Conservation (phyloP, 2,888 invertebrate species). For the Spilosoma lubricipeda region DNA sequence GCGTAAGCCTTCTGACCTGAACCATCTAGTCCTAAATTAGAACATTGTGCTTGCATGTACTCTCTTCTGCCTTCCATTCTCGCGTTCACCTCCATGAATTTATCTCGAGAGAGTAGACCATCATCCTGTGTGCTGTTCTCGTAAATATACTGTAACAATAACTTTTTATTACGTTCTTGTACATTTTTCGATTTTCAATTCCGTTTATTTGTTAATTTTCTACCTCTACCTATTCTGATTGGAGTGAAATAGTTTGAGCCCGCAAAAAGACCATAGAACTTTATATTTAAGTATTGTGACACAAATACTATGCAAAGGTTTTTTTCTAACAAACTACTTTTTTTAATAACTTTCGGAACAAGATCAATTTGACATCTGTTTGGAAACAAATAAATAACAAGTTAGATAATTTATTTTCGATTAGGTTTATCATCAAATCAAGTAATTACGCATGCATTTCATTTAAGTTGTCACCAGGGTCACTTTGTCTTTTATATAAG, state of each 20-base stretch:
- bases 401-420: background rate
- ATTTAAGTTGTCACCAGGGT: background rate
- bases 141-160: conserved; percentile 79
- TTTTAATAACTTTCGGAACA: background rate
- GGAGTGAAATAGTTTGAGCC: background rate
- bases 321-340: background rate
- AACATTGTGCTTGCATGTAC: conserved; percentile 87
- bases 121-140: conserved; percentile 80
- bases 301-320: background rate
- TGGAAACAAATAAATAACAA: background rate
- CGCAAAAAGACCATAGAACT: background rate
- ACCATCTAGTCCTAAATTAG: conserved; percentile 87
- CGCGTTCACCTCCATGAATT: conserved; percentile 86
- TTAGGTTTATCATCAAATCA: background rate
- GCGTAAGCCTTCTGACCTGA: conserved; percentile 90
- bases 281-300: background rate
- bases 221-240: background rate
- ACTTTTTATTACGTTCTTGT: conserved; percentile 17
- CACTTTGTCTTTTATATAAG: background rate
- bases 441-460: background rate
- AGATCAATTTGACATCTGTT: background rate
- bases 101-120: conserved; percentile 76
- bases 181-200: background rate
- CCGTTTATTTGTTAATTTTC: background rate
- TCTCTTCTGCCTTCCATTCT: conserved; percentile 87